Conservation (phyloP, 2,888 invertebrate genomes). For the Azorinus chamasolen region DNA sequence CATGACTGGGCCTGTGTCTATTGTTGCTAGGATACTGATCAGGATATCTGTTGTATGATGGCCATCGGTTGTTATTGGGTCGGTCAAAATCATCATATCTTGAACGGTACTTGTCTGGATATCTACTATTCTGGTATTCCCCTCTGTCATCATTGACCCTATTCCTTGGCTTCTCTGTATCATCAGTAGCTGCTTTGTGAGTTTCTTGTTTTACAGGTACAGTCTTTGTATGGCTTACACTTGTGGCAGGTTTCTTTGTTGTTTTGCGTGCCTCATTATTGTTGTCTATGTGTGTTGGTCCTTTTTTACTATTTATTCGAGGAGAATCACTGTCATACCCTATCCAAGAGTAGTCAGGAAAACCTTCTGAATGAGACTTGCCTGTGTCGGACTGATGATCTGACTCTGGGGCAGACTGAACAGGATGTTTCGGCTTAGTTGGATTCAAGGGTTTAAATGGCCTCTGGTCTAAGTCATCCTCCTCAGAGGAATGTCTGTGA, state of each 20-base stretch:
- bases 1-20: conserved; percentile 45
- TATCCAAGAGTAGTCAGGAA: conserved; percentile 54
- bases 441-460: neutral
- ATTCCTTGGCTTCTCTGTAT: neutral
- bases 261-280: neutral
- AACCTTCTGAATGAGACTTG: conserved; percentile 46
- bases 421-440: no score
- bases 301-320: conserved; percentile 59
- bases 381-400: neutral
- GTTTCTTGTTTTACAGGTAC: neutral
- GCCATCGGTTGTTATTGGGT: conserved; percentile 37
- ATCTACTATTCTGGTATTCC: neutral
- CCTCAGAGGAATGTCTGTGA: conserved; percentile 42
- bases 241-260: neutral
- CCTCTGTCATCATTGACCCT: conserved; percentile 4
- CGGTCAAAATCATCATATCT: conserved; percentile 31
- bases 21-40: conserved; percentile 28
- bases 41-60: conserved; percentile 41
- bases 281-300: conserved; percentile 2
- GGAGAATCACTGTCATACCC: conserved; percentile 52
- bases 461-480: conserved; percentile 14
- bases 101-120: conserved; percentile 17
- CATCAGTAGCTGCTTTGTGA: conserved; percentile 1
- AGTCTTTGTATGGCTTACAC: neutral
- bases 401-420: no score